Base-by-base conservation (phyloP, 30 jellyfish, hydroid and myxozoan genomes). In the Hydra vulgaris region DNA sequence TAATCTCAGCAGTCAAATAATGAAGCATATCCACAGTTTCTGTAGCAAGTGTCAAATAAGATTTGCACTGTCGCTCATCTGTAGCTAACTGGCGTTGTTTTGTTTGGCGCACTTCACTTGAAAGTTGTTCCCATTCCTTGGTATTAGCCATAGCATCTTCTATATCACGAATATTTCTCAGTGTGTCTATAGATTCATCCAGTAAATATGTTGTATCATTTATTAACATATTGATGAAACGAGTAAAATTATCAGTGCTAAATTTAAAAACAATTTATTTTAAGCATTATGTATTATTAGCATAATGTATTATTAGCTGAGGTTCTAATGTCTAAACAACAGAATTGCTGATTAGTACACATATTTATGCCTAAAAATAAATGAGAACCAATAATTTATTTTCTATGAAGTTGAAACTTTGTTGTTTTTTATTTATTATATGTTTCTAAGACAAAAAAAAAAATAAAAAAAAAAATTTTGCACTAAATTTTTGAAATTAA, bases 1-100 rank as follows among this genome's bases (percentile, higher is more conserved):
- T 54, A 67, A 89, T 81, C 79, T 89, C 96, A 74, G 53, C 79
- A 17, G 96, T 79, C 15, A 89, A 86, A 75, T 89, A 89, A 74
- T 89, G 96, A 85, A 89, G 87, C 96, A 89, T 89, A 1, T 86
- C 95, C 3, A 89, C 92, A 0, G 96, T 89, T 53, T 89, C 96
- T 52, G 96, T 66, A 74, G 95, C 96, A 74, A 89, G 74, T 7
- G 96, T 89, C 21, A 89, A 73, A 78, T 89, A 89, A 67, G 96
- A 89, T 22, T 88, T 73, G 79, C 96, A 89, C 83, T 89, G 96
- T 72, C 96, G 81, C 67, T 89, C 96, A 73, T 89, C 96, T 18
- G 95, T 84, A 23, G 96, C 95, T 15, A 89, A 95, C 74, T 89
- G 96, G 15, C 96, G 95, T 70, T 89, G 96, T 1, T 95, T 74